Percentiles rank a stretch among this genome's conserved stretches.
These are phyloP conservation scores for Ferdinandea cuprea DNA, from an alignment of 2,888 invertebrate species.

Conservation along the genomic window DNA sequence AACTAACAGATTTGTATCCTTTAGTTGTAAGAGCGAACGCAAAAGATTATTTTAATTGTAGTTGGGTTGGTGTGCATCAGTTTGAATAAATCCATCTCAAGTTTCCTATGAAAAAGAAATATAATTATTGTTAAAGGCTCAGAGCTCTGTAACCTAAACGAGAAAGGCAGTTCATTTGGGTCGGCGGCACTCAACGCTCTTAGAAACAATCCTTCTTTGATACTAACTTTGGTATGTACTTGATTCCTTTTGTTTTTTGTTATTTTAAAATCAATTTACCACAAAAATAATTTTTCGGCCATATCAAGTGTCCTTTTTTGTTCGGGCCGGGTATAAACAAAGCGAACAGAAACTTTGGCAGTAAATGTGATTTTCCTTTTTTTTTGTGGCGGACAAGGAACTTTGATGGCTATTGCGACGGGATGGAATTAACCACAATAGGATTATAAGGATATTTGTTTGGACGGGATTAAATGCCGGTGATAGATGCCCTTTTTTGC, in stretches of 20 bases:
- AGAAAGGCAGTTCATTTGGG: neutral
- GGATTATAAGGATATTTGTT: conserved; percentile 44
- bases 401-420: conserved; percentile 10
- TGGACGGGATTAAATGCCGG: conserved; percentile 33
- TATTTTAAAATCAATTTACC: conserved; percentile 42
- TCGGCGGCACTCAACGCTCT: neutral
- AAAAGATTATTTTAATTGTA: neutral
- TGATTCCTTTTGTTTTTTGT: conserved; percentile 32
- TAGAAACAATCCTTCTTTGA: neutral
- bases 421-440: conserved; percentile 46
- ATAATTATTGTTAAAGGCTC: neutral
- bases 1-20: neutral
- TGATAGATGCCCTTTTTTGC: conserved; percentile 25
- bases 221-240: neutral
- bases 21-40: neutral
- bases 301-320: conserved; percentile 7
- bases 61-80: neutral
- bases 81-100: neutral
- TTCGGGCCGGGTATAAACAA: conserved; percentile 1
- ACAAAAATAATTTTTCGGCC: conserved; percentile 35
- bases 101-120: neutral
- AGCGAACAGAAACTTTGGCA: conserved; percentile 36
- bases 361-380: conserved; percentile 33
- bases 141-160: neutral
- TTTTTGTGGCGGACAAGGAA: neutral